phyloP scores from a whole-genome alignment of 2,797 vertebrate genomes.

The Rhadinocentrus ornatus region DNA sequence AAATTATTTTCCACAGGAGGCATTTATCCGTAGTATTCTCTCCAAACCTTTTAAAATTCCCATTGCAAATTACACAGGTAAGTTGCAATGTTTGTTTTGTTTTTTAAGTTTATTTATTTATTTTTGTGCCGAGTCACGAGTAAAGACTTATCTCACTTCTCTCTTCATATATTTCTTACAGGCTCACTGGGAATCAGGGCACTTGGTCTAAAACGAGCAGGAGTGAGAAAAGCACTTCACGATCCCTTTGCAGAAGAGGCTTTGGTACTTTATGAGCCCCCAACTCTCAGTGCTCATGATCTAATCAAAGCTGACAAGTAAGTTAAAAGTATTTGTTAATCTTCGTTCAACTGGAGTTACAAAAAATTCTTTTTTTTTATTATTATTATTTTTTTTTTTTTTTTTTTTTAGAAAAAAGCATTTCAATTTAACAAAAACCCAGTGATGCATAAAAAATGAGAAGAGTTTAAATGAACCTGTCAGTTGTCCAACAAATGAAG shows the following conservation, averaged over 20 bases:
- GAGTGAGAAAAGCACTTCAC: constrained; percentile 91
- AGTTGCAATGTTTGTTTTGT: background rate
- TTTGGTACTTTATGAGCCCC: constrained; percentile 92
- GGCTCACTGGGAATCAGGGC: constrained; percentile 88
- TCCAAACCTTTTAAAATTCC: constrained; percentile 97
- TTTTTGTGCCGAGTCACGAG: background rate
- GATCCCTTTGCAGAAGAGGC: constrained; percentile 94
- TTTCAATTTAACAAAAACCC: background rate
- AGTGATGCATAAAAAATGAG: too few relatives aligned
- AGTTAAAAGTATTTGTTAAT: constrained; percentile 55
- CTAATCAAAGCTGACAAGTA: constrained; percentile 96
- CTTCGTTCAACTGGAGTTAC: background rate
- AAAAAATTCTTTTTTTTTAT: too few relatives aligned
- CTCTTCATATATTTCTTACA: constrained; percentile 53
- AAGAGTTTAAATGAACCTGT: too few relatives aligned
- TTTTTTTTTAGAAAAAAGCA: too few relatives aligned
- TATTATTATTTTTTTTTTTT: too few relatives aligned
- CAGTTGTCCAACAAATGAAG: too few relatives aligned
- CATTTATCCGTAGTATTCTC: constrained; percentile 95
- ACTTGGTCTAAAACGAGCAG: constrained; percentile 90
- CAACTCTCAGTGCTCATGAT: constrained; percentile 87
- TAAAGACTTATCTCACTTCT: background rate
- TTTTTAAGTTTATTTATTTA: background rate
- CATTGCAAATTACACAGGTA: constrained; percentile 96
- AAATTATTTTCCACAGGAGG: constrained; percentile 86